These are phyloP conservation scores for Acridotheres tristis DNA, from an alignment of 2,797 vertebrate species.

Conservation along the genomic window DNA sequence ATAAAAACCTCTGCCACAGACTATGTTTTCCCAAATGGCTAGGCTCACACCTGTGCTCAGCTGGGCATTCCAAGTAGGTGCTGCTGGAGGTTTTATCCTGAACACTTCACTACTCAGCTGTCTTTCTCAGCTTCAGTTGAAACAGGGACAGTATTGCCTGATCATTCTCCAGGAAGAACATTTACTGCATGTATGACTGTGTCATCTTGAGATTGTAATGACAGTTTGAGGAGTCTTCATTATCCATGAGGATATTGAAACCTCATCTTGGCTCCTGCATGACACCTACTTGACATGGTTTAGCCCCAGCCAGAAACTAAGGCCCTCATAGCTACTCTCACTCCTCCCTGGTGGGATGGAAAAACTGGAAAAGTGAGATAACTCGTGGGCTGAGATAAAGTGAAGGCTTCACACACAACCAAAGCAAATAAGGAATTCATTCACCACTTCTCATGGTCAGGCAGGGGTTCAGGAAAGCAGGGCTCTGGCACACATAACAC, in stretches of 20 bases:
- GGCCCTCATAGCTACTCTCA: not conserved
- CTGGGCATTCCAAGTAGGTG: not conserved
- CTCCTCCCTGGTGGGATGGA: not conserved
- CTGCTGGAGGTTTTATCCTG: not conserved
- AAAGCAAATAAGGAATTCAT: not conserved
- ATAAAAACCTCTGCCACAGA: not conserved
- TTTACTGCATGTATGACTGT: not conserved
- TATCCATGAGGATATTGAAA: not conserved
- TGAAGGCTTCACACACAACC: not conserved
- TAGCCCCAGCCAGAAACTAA: not conserved
- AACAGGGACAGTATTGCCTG: not conserved
- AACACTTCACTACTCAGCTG: not conserved
- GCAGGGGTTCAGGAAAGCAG: not conserved
- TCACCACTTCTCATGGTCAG: not conserved
- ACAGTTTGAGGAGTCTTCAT: not conserved
- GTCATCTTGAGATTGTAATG: not conserved
- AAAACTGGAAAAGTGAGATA: not conserved
- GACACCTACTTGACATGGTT: not conserved
- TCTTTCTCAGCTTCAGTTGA: not conserved
- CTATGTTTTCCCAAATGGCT: not conserved
- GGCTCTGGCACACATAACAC: rapidly evolving
- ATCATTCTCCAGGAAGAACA: not conserved
- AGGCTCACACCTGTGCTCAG: not conserved
- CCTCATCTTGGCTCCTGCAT: not conserved
- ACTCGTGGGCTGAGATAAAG: not conserved